phyloP scores from a whole-genome alignment of 2,113 vertebrate species.

The Leptocoma aspasia region DNA sequence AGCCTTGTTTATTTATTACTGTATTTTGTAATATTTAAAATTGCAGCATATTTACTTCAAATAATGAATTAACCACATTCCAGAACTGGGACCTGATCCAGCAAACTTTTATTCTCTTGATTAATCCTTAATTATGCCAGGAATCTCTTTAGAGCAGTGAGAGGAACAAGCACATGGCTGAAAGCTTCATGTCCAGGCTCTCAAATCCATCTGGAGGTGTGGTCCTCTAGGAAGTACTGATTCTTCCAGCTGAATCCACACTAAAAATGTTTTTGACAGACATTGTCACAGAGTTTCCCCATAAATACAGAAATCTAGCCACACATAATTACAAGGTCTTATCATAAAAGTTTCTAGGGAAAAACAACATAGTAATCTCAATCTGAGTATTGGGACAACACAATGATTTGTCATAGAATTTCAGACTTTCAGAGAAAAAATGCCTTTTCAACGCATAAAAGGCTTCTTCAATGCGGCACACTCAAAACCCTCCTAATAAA shows the following conservation, averaged over 20 bases:
- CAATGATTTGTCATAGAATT: background rate
- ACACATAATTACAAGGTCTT: background rate
- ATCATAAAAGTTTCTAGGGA: background rate
- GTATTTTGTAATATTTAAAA: conserved; percentile 5
- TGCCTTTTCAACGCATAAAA: background rate
- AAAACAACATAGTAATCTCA: background rate
- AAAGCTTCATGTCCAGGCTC: background rate
- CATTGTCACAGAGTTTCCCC: background rate
- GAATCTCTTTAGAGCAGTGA: background rate
- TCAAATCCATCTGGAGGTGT: background rate
- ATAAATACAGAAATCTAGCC: background rate
- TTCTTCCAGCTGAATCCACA: background rate
- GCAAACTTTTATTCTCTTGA: background rate
- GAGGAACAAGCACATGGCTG: background rate
- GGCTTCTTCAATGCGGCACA: background rate
- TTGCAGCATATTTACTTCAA: background rate
- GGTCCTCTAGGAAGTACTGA: background rate
- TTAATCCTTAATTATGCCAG: conserved; percentile 8
- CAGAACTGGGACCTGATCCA: background rate
- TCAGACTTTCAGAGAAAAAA: background rate
- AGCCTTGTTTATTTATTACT: conserved; percentile 30
- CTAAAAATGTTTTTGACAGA: background rate
- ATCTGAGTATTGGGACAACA: background rate
- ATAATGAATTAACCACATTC: background rate
- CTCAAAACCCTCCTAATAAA: accelerated